Evolutionary conservation across 2,113 vertebrate genomes (phyloP).

Genomic region (Chelonoidis abingdonii): DNA sequence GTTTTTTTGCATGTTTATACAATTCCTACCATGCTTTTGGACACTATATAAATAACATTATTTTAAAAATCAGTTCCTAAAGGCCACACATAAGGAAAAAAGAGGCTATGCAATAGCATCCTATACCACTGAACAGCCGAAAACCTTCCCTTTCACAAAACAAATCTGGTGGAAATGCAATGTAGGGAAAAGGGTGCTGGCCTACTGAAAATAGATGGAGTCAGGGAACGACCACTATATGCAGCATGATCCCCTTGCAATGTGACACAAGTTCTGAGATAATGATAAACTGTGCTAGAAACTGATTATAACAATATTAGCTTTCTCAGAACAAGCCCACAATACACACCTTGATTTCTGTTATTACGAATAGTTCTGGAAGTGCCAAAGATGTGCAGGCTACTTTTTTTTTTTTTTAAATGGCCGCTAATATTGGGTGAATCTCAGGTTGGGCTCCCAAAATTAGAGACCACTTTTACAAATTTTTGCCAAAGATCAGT

Average conservation of each 20-base stretch:
- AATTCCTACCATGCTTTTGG: constrained; percentile 56
- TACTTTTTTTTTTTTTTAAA: neutral
- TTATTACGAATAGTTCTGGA: constrained; percentile 36
- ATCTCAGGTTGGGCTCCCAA: too few relatives aligned
- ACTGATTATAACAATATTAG: constrained; percentile 51
- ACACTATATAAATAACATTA: neutral
- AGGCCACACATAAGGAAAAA: neutral
- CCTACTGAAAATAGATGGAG: too few relatives aligned
- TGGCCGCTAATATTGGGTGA: neutral
- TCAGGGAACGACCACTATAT: too few relatives aligned
- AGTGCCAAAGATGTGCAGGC: neutral
- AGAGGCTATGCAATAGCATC: neutral
- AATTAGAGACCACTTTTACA: too few relatives aligned
- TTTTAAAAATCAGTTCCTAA: neutral
- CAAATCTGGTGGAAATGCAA: too few relatives aligned
- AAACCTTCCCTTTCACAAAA: neutral
- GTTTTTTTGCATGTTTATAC: constrained; percentile 48
- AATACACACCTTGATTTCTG: constrained; percentile 22
- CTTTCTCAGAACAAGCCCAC: constrained; percentile 35
- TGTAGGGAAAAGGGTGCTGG: too few relatives aligned
- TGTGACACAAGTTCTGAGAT: constrained; percentile 1
- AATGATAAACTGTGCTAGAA: too few relatives aligned
- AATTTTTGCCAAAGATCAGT: too few relatives aligned
- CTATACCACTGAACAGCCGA: neutral
- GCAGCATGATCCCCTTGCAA: too few relatives aligned